Base-by-base conservation (phyloP, 2,888 invertebrate species). In the Cephus pulcher region DNA sequence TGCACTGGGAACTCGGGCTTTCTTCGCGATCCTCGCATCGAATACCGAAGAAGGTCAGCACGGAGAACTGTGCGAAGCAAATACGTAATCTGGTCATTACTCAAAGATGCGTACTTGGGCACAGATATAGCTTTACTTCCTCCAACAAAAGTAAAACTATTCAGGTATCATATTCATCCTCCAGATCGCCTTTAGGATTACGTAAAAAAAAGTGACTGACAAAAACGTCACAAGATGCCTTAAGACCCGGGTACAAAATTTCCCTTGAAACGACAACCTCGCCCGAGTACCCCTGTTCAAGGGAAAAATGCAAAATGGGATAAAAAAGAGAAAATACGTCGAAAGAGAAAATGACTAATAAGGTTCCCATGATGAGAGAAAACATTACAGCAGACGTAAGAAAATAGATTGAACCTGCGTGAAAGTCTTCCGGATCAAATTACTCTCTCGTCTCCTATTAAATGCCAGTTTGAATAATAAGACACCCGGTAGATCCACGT, bases 391-490 rank as follows among this genome's bases (percentile, higher is more conserved):
- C 40, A 23, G 23, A 56, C 15, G 40, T 56, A 56, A 56, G 23
- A 9, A 77, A 83, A 82, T 75, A 78, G 71, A 34, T 76, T 15
- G 23, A 56, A 23, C 23, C 40, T 69, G 40, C 73, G 79, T 75
- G 79, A 79, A 79, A 82, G 81, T 77, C 80, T 82, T 82, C 81
- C 79, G 81, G 78, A 23, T 56, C 23, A 23, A 1, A 56, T 56
- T 23, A 56, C 23, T 23, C 23, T 23, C 15, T 23, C 1, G 23
- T 15, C 15, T 56, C 9, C 4, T 9, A 56, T 56, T 56, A 56
- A 23, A 56, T 1, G 40, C 9, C 23, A 56, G 6, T 56, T 56
- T 56, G 40, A 56, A 56, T 23, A 56, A 0, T 23, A 23, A 15
- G 23, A 56, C 15, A 6, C 23, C 40, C 40, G 40, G 40, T 56